Percentiles rank a stretch among this genome's conserved stretches.
phyloP scores from a whole-genome alignment of 2,888 invertebrate species.

The Bruchidius siliquastri region DNA sequence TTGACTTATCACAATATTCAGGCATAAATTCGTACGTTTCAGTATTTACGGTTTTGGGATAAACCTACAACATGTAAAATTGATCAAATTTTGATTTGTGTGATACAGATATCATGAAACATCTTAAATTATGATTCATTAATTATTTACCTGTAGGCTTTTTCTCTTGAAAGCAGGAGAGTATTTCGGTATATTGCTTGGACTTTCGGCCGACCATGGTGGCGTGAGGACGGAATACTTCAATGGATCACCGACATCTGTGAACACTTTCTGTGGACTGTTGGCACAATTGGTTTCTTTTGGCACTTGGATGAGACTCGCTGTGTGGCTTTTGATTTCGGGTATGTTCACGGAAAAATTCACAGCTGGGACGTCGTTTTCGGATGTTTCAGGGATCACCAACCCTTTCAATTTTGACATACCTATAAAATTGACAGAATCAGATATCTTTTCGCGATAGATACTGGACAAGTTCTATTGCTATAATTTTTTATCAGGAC shows the following conservation, averaged over 20 bases:
- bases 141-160: constrained; percentile 55
- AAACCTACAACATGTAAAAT: background rate
- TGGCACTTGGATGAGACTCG: constrained; percentile 31
- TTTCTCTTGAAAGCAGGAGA: constrained; percentile 78
- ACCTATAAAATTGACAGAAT: constrained; percentile 49
- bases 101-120: too few species aligned
- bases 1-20: constrained; percentile 21
- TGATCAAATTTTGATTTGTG: background rate
- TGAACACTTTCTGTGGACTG: constrained; percentile 9
- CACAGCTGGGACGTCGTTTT: constrained; percentile 34
- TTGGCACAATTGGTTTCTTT: constrained; percentile 20
- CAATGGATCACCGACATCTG: constrained; percentile 9
- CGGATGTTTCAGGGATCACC: constrained; percentile 74
- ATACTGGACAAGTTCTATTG: too few species aligned
- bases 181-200: constrained; percentile 67
- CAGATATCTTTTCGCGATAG: too few species aligned
- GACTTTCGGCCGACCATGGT: constrained; percentile 42
- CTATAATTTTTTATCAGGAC: too few species aligned
- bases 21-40: constrained; percentile 4
- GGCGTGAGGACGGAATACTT: constrained; percentile 34
- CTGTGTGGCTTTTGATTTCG: constrained; percentile 66
- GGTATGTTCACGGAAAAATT: constrained; percentile 69
- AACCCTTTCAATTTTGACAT: constrained; percentile 83
- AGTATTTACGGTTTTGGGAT: background rate
- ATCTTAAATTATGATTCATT: too few species aligned